Evolutionary conservation across 2,113 vertebrate species (phyloP), one percentile per base, ranked within the genome.

Genomic region (Sylvilagus bachmani): DNA sequence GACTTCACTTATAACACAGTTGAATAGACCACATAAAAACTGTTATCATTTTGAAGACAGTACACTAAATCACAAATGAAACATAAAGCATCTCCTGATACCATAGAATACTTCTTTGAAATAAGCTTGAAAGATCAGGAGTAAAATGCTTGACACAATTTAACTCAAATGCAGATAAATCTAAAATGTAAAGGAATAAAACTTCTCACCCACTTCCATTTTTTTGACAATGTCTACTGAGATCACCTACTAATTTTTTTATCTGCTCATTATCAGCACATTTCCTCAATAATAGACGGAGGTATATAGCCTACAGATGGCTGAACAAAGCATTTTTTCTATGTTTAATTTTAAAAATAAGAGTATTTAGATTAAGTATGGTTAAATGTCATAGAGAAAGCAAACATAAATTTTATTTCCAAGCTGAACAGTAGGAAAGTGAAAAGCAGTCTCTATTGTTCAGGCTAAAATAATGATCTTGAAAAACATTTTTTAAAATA

Each of bases 361-460:
- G 17, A 25, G 25, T 53, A 67, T 61, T 79, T 71, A 29, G n/a
- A 3, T 92, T 85, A 62, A 75, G 17, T 27, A 49, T 71, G 25
- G 16, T 77, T 95, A 75, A 96, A 90, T 73, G 36, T 19, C n/a
- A 80, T 2, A 49, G 44, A 80, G 92, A 96, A 93, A 92, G 55
- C 27, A 89, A 93, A 77, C 11, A 75, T 7, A 86, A 71, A 86
- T 83, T 90, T 69, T 95, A 88, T 53, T 80, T 91, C 49, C 49
- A 96, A 91, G 49, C 44, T 83, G 78, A 90, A 87, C 19, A 82
- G 66, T 70, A 79, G 71, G 67, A 95, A 91, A 91, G 27, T 86
- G 33, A 13, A 96, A 92, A 51, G 85, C 74, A 91, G 61, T 88
- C 66, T 69, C 64, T 11, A 86, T 6, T 86, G 33, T 51, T 90